Evolutionary conservation across 1,140 invertebrate genomes (phyloP).

Genomic region (Lordiphosa collinella): DNA sequence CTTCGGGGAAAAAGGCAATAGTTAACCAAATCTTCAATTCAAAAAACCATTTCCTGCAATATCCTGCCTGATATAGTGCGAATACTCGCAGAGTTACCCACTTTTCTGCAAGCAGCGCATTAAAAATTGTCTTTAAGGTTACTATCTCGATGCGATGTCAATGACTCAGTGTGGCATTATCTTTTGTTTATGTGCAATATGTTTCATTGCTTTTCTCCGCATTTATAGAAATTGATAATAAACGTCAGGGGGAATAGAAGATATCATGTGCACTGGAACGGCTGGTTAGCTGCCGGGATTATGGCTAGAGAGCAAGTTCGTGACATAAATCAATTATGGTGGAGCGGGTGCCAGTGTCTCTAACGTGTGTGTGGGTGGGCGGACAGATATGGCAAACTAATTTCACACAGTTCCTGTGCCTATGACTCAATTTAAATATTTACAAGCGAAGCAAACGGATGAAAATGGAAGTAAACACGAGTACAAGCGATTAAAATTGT

Average conservation of each 20-base stretch:
- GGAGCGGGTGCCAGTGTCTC: neutral
- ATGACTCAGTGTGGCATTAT: constrained; percentile 55
- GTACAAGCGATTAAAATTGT: constrained; percentile 46
- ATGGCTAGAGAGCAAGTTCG: constrained; percentile 43
- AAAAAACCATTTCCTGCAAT: no score
- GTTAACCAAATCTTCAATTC: no score
- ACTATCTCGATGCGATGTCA: constrained; percentile 51
- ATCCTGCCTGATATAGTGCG: no score
- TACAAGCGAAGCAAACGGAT: constrained; percentile 17
- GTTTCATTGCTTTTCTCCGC: constrained; percentile 34
- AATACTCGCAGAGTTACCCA: no score
- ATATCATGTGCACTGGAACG: neutral
- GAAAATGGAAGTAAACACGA: constrained; percentile 42
- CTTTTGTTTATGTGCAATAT: constrained; percentile 13
- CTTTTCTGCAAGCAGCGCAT: neutral
- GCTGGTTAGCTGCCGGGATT: constrained; percentile 10
- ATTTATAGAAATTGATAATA: neutral
- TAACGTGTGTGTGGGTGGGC: constrained; percentile 32
- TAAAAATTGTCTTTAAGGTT: constrained; percentile 43
- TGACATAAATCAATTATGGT: constrained; percentile 63
- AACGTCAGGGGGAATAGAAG: constrained; percentile 1
- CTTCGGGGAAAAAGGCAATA: no score
- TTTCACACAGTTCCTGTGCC: constrained; percentile 20
- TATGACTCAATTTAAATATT: constrained; percentile 69
- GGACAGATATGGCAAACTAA: constrained; percentile 51